Evolutionary conservation across 2,113 vertebrate species (phyloP).

Genomic region (Caranx melampygus): DNA sequence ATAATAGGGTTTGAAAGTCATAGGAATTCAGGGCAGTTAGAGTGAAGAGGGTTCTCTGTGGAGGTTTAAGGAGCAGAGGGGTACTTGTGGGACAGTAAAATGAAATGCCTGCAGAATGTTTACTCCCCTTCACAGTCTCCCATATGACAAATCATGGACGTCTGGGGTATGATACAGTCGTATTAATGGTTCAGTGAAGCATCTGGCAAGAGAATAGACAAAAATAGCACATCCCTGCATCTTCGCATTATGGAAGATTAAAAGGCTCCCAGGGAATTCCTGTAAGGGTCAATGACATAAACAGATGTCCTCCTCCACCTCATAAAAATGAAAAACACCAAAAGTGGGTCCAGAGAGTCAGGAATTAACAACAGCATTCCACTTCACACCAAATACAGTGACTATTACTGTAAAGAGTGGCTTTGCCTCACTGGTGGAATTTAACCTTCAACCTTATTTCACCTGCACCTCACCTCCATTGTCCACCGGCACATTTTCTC

Average conservation of each 20-base stretch:
- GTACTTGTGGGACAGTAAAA: slow-evolving; percentile 49
- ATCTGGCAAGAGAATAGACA: slow-evolving; percentile 68
- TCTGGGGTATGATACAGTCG: slow-evolving; percentile 51
- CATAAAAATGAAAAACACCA: slow-evolving; percentile 57
- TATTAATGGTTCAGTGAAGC: slow-evolving; percentile 55
- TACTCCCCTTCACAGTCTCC: slow-evolving; percentile 53
- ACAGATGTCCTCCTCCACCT: slow-evolving; percentile 69
- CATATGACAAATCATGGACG: slow-evolving; percentile 70
- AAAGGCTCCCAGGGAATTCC: slow-evolving; percentile 51
- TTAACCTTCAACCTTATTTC: slow-evolving; percentile 49
- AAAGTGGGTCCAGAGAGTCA: slow-evolving; percentile 38
- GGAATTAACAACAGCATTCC: slow-evolving; percentile 45
- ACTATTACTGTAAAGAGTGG: slow-evolving; percentile 18
- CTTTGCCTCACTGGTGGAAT: slow-evolving; percentile 24
- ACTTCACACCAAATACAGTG: slow-evolving; percentile 24
- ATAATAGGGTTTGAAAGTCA: slow-evolving; percentile 59
- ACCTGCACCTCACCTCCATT: slow-evolving; percentile 39
- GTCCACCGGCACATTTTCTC: slow-evolving; percentile 15
- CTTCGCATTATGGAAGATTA: slow-evolving; percentile 62
- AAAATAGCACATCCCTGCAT: slow-evolving; percentile 66
- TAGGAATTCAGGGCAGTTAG: slow-evolving; percentile 68
- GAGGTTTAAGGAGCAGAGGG: slow-evolving; percentile 42
- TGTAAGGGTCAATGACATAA: slow-evolving; percentile 55
- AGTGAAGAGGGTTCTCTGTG: slow-evolving; percentile 33
- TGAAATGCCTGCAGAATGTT: slow-evolving; percentile 66